Base-by-base conservation (phyloP, 92 coral and sea anemone genomes). In the Bergia sp. region DNA sequence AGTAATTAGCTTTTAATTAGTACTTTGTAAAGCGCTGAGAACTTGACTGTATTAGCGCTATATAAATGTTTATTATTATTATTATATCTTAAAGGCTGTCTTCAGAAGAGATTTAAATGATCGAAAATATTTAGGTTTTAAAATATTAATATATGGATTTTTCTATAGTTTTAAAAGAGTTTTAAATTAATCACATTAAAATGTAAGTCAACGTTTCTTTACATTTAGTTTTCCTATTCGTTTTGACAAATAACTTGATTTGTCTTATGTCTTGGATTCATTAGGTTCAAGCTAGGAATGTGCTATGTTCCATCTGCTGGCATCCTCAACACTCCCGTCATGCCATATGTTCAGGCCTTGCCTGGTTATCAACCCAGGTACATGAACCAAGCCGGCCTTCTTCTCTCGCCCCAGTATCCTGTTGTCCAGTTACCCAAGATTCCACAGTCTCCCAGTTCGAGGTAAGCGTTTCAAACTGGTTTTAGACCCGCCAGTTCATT, bases 361-460 rank as follows among this genome's bases (percentile, higher is more conserved):
- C 85, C 85, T 1, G 74, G 49, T 55, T 81, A 58, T 37, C 85
- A 81, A 40, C 73, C 73, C 45, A 81, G 85, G 37, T 81, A 57
- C 47, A 23, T 57, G 50, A 61, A 47, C 42, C 83, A 50, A 39
- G 66, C 85, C n/a, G 72, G 72, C 49, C 85, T 81, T 18, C 85
- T 81, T 20, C 73, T 81, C 40, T 45, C 85, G 36, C 85, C 85
- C 55, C 85, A 81, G 73, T 64, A 79, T 16, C 67, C 82, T 49
- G 39, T 44, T 79, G 82, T 7, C 23, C 85, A 81, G 23, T 20
- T 81, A 61, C 73, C 85, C 72, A 81, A 13, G 37, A 81, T 81
- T 61, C 85, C 85, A n/a, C 85, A 81, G 74, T 81, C 73, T 9
- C 85, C 85, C 53, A 81, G 55, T 40, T 81, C 85, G 39, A 81